These are phyloP conservation scores for Eupleurogrammus muticus DNA, from an alignment of 2,797 vertebrate genomes.

Conservation along the genomic window DNA sequence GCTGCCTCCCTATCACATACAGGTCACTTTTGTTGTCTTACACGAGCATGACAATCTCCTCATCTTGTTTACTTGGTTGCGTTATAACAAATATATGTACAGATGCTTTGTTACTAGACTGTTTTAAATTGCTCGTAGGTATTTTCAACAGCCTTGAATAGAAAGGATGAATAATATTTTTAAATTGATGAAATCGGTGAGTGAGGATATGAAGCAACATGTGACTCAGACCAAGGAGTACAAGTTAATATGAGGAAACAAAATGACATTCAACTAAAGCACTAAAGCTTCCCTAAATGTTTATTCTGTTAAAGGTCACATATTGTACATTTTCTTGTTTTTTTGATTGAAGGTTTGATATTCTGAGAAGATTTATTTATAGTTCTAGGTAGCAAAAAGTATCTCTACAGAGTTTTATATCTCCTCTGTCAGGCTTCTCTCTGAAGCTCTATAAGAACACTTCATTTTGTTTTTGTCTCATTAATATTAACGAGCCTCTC, in stretches of 20 bases:
- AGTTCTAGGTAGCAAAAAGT: too few species aligned
- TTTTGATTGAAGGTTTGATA: too few species aligned
- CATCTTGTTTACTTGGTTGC: background rate
- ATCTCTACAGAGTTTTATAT: too few species aligned
- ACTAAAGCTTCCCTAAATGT: background rate
- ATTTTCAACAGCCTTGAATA: background rate
- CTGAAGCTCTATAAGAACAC: too few species aligned
- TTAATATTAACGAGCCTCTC: too few species aligned
- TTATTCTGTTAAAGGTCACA: too few species aligned
- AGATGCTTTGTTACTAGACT: background rate
- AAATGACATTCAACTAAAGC: conserved; percentile 1
- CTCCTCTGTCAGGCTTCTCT: too few species aligned
- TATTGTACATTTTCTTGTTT: too few species aligned
- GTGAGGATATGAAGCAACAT: conserved; percentile 14
- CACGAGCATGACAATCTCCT: conserved; percentile 7
- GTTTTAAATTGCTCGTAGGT: background rate
- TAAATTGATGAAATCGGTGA: conserved; percentile 11
- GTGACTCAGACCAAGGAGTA: conserved; percentile 35
- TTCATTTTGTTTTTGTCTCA: too few species aligned
- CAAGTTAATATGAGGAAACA: background rate
- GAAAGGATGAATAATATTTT: conserved; percentile 32
- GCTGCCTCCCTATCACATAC: conserved; percentile 38
- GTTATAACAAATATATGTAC: background rate
- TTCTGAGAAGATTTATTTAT: too few species aligned
- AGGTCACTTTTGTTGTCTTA: conserved; percentile 49